phyloP scores from a whole-genome alignment of 2,888 invertebrate genomes.

The Drosophila austrosaltans region DNA sequence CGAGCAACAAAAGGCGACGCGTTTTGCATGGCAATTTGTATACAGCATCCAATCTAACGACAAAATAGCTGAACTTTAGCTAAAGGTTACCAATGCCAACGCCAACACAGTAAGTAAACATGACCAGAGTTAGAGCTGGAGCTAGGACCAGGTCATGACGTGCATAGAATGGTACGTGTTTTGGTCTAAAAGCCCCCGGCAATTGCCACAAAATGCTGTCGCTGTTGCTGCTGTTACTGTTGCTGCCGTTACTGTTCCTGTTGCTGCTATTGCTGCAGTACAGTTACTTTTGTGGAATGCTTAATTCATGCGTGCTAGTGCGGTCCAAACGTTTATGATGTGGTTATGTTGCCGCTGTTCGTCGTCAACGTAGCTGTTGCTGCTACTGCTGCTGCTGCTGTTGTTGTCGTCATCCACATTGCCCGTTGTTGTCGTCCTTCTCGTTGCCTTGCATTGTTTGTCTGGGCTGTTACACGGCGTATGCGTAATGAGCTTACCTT shows the following conservation, averaged over 20 bases:
- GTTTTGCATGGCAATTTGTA: constrained; percentile 40
- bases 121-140: constrained; percentile 21
- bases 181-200: constrained; percentile 37
- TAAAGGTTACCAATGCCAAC: constrained; percentile 41
- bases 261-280: constrained; percentile 30
- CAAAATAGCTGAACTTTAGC: constrained; percentile 47
- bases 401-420: constrained; percentile 39
- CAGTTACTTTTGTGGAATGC: constrained; percentile 73
- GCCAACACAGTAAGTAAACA: constrained; percentile 55
- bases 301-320: constrained; percentile 75
- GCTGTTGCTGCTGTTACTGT: constrained; percentile 33
- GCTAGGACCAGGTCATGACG: constrained; percentile 49
- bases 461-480: constrained; percentile 55
- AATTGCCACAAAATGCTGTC: constrained; percentile 43
- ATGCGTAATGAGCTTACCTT: constrained; percentile 69
- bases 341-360: constrained; percentile 49
- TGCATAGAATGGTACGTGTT: constrained; percentile 49
- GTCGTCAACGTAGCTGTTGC: not conserved
- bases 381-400: constrained; percentile 6
- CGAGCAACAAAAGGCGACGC: constrained; percentile 10
- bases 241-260: constrained; percentile 28
- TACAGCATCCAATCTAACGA: constrained; percentile 38
- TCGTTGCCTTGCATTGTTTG: constrained; percentile 57
- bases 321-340: constrained; percentile 73
- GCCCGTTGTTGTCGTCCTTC: not conserved